phyloP scores from a whole-genome alignment of 2,888 invertebrate genomes.

The Lasioglossum villosulum region DNA sequence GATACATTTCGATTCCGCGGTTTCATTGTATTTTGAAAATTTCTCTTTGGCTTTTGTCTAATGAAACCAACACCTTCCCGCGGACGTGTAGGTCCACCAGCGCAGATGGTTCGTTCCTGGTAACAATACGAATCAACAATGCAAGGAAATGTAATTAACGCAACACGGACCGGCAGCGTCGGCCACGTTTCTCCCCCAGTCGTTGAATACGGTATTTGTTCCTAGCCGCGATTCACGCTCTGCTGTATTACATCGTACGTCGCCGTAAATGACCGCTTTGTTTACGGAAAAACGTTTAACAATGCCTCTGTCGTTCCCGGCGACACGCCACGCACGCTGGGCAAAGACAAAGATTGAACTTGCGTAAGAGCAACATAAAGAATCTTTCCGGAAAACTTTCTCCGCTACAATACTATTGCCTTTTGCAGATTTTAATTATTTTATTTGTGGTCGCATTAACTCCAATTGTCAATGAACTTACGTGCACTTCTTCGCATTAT shows the following conservation, averaged over 20 bases:
- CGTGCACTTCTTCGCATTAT: too few relatives aligned
- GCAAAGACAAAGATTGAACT: background rate
- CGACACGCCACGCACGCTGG: background rate
- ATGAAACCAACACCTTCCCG: background rate
- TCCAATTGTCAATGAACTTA: background rate
- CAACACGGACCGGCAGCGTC: background rate
- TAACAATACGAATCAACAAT: slow-evolving; percentile 5
- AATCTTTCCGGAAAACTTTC: background rate
- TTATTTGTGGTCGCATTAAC: background rate
- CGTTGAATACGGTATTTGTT: background rate
- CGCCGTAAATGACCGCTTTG: background rate
- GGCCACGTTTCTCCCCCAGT: background rate
- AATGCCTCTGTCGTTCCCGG: background rate
- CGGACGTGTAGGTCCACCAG: background rate
- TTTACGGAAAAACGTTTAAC: background rate
- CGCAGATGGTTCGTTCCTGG: background rate
- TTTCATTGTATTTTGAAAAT: background rate
- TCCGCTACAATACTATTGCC: background rate
- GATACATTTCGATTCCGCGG: background rate
- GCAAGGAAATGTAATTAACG: background rate
- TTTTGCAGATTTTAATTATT: background rate
- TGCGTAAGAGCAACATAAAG: background rate
- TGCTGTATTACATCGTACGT: background rate
- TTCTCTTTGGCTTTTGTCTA: too few relatives aligned
- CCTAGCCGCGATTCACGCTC: background rate